Conservation (phyloP, 2,888 invertebrate species). For the Scaptomyza flava region DNA sequence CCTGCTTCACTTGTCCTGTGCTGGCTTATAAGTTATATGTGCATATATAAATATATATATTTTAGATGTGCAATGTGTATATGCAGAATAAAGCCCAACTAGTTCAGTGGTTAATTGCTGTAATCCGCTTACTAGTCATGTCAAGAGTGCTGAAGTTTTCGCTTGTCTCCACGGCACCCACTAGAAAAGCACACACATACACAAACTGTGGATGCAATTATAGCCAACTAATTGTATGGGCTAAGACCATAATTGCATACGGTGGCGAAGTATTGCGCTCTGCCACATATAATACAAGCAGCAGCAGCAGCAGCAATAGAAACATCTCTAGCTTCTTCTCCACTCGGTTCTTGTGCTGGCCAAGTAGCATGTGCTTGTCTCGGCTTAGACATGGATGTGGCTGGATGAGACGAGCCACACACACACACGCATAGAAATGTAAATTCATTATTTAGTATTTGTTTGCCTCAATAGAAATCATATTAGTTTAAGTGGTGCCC, state of each 20-base stretch:
- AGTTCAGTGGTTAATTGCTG: conserved; percentile 60
- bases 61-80: not conserved
- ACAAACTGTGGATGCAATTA: conserved; percentile 40
- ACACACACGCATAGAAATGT: conserved; percentile 72
- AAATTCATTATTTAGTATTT: conserved; percentile 79
- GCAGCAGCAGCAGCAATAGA: conserved; percentile 5
- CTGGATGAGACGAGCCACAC: not conserved
- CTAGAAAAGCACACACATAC: conserved; percentile 1
- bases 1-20: not conserved
- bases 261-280: conserved; percentile 29
- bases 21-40: conserved; percentile 25
- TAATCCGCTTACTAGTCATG: conserved; percentile 66
- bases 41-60: not conserved
- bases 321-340: not conserved
- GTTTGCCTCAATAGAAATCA: conserved; percentile 79
- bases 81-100: conserved; percentile 15
- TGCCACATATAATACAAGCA: conserved; percentile 23
- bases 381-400: conserved; percentile 9
- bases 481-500: conserved; percentile 76
- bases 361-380: conserved; percentile 2
- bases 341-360: not conserved
- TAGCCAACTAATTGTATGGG: conserved; percentile 54
- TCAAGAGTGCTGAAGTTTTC: conserved; percentile 55
- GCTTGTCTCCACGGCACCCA: conserved; percentile 26
- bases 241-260: conserved; percentile 54